A percentile compares a stretch with the other conserved stretches of the same genome.
These are phyloP conservation scores for Alces alces DNA, from an alignment of 2,113 vertebrate genomes.

Conservation along the genomic window DNA sequence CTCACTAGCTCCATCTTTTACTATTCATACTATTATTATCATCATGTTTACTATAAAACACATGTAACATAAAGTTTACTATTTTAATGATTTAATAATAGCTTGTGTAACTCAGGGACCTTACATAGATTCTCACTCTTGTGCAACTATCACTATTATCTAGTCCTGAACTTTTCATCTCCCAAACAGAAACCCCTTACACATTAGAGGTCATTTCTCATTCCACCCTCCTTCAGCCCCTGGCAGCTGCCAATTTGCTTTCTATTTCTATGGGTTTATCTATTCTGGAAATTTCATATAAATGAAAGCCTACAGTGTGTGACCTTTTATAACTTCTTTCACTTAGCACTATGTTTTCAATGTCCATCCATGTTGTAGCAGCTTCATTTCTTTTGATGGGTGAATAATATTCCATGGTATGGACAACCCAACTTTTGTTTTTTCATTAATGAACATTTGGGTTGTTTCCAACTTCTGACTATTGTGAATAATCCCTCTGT, in stretches of 20 bases:
- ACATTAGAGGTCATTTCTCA: background rate
- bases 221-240: accelerated
- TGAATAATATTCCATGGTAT: background rate
- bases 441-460: background rate
- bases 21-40: background rate
- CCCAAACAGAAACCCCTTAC: background rate
- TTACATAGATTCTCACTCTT: background rate
- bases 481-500: background rate
- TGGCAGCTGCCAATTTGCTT: background rate
- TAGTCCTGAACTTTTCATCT: background rate
- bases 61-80: background rate
- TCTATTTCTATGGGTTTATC: background rate
- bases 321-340: background rate
- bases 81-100: background rate
- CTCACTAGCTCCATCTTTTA: background rate
- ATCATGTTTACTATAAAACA: background rate
- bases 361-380: background rate
- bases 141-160: background rate
- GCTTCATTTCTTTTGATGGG: background rate
- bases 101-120: background rate
- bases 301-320: background rate
- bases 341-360: background rate
- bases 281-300: background rate
- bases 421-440: no score
- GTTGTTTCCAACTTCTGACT: background rate